Conservation (phyloP, 2,888 invertebrate genomes). For the Podotricha telesiphe region DNA sequence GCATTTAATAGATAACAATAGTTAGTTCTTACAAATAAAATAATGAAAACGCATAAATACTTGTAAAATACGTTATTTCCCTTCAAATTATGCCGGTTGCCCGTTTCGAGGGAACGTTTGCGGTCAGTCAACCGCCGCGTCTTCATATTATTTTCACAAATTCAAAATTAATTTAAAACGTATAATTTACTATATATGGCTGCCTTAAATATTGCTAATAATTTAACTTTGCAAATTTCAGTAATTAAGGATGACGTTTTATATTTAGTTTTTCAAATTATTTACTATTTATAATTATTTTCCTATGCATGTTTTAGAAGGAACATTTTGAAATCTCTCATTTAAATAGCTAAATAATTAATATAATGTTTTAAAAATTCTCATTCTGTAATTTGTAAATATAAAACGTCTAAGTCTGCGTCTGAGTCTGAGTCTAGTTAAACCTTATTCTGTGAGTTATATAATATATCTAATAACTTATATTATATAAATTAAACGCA, state of each 20-base stretch:
- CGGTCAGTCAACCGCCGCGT: constrained; percentile 23
- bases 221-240: not conserved
- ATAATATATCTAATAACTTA: too few species aligned
- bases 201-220: not conserved
- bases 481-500: too few species aligned
- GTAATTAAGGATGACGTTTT: not conserved
- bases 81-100: constrained; percentile 14
- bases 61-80: constrained; percentile 13
- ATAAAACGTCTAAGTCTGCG: too few species aligned
- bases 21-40: not conserved
- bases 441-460: too few species aligned
- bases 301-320: too few species aligned
- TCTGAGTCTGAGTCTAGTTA: too few species aligned
- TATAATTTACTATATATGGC: constrained; percentile 5
- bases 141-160: not conserved
- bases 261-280: not conserved
- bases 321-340: too few species aligned
- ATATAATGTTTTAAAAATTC: too few species aligned
- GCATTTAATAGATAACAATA: too few species aligned
- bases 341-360: too few species aligned
- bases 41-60: constrained; percentile 3
- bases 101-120: constrained; percentile 17
- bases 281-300: too few species aligned
- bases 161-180: constrained; percentile 2
- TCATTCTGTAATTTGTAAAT: too few species aligned